Evolutionary conservation across 1,140 invertebrate species (phyloP), one percentile per base, ranked within the genome.

Genomic region (Drosophila nikananu): DNA sequence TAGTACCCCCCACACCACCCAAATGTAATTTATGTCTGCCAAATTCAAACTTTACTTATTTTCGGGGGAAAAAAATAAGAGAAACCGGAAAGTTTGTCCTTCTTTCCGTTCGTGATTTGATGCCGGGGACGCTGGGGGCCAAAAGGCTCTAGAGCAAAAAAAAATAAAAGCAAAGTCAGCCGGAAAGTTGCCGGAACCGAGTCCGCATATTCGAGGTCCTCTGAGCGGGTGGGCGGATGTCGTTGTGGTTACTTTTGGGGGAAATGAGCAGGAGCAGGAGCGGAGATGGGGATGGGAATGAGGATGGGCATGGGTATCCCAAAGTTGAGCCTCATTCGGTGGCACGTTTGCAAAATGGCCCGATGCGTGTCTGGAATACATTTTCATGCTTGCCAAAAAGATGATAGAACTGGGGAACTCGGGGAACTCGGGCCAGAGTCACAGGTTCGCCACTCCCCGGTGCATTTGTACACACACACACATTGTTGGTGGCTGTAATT

Each of bases 321-420:
- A 52, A 60, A 52, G 48, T 54, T 67, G 71, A 81, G 74, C 55
- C 83, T 87, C 87, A 86, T 91, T 91, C 83, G 73, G 77, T 91
- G 86, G 86, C 86, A 91, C 86, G 86, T 91, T 91, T 91, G 86
- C 86, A 86, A 91, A 91, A 91, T 91, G 86, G 83, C 83, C 51
- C 74, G 64, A 91, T 91, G 86, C 86, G 86, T 91, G 86, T 86
- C 86, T 86, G 67, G 86, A 91, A 91, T 91, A 91, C 86, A 91
- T 91, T 91, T 90, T 80, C 79, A 66, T 84, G 72, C 84, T 90
- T 91, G 86, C 81, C 82, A 86, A 90, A 89, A 90, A 81, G 67
- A 78, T 63, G 58, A 42, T 66, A 51, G 54, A 61, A 59, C 51
- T 62, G 70, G 60, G 46, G 63, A 60, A 48, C 49, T 64, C 73